Evolutionary conservation across 2,888 invertebrate genomes (phyloP).

Genomic region (Ophioninae sp.): DNA sequence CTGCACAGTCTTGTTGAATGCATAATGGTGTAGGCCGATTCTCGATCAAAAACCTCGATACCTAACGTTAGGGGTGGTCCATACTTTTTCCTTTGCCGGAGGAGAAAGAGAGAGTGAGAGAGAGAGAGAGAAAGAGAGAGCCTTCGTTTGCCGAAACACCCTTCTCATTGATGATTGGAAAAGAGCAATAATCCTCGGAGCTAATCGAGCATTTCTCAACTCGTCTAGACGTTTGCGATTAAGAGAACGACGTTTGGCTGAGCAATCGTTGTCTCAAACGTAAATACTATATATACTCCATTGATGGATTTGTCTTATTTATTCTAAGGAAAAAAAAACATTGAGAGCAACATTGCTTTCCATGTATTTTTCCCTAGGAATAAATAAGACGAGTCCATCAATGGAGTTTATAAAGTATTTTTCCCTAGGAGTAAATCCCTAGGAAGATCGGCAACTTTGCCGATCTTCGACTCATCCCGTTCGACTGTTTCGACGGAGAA

Average conservation of each 20-base stretch:
- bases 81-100: slow-evolving; percentile 29
- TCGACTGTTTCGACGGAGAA: not conserved
- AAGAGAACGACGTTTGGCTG: slow-evolving; percentile 53
- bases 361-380: too few relatives aligned
- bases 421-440: too few relatives aligned
- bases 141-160: slow-evolving; percentile 70
- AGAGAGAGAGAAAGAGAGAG: slow-evolving; percentile 49
- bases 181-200: slow-evolving; percentile 54
- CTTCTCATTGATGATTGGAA: slow-evolving; percentile 71
- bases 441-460: slow-evolving; percentile 3
- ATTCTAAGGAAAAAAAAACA: too few relatives aligned
- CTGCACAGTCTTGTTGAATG: slow-evolving; percentile 37
- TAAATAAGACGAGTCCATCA: too few relatives aligned
- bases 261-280: not conserved
- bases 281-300: not conserved
- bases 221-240: slow-evolving; percentile 72
- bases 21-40: slow-evolving; percentile 40
- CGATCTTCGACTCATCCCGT: slow-evolving; percentile 9
- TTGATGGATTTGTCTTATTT: too few relatives aligned
- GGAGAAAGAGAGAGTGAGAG: not conserved
- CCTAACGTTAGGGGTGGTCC: slow-evolving; percentile 66
- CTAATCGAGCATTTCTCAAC: slow-evolving; percentile 72
- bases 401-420: too few relatives aligned
- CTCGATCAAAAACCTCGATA: slow-evolving; percentile 54
- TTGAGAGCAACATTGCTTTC: too few relatives aligned